phyloP scores from a whole-genome alignment of 2,113 vertebrate genomes.

The Vulpes lagopus region DNA sequence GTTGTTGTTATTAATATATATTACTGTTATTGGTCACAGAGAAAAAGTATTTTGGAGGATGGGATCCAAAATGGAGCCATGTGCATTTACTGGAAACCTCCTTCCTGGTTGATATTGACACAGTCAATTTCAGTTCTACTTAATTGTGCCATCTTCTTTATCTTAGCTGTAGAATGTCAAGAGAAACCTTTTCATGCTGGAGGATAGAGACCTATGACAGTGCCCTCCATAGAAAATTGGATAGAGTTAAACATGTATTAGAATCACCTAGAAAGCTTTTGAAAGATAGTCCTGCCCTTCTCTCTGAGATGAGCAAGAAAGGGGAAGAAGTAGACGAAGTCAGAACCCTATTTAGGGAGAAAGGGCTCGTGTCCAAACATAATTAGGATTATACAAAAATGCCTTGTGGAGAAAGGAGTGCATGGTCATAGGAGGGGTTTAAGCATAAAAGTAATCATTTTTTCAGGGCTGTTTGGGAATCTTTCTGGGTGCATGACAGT shows the following conservation, averaged over 20 bases:
- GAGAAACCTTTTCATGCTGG: not conserved
- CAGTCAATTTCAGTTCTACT: not conserved
- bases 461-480: not conserved
- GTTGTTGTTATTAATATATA: not conserved
- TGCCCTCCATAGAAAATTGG: not conserved
- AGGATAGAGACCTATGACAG: not conserved
- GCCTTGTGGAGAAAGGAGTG: not conserved
- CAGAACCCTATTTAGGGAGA: not conserved
- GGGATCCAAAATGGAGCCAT: not conserved
- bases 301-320: not conserved
- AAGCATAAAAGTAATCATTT: not conserved
- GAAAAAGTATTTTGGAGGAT: not conserved
- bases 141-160: not conserved
- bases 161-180: not conserved
- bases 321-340: not conserved
- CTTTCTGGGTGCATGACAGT: not conserved
- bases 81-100: not conserved
- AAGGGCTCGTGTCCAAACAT: not conserved
- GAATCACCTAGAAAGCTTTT: not conserved
- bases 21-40: not conserved
- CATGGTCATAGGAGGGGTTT: not conserved
- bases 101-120: not conserved
- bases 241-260: constrained; percentile 1
- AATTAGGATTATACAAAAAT: not conserved
- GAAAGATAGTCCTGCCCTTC: not conserved